A percentile compares a stretch with the other conserved stretches of the same genome.
These are phyloP conservation scores for Crenuchus spilurus DNA, from an alignment of 2,797 vertebrate species.

Conservation along the genomic window DNA sequence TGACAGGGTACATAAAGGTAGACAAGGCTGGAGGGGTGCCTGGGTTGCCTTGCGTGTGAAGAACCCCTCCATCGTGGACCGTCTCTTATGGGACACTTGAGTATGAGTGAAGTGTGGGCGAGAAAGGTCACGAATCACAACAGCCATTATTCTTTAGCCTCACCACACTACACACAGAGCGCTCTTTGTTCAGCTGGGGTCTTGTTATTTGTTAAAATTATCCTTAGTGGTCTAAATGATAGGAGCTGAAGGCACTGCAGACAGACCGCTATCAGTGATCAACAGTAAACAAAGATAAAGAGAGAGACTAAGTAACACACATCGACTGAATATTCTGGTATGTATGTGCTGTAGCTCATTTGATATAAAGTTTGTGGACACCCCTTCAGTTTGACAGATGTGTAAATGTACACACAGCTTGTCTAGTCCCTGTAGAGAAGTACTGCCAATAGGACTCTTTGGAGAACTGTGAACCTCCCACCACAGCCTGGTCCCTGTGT, in stretches of 20 bases:
- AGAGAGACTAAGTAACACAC: not conserved
- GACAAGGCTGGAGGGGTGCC: conserved; percentile 2
- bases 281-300: conserved; percentile 2
- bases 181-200: conserved; percentile 23
- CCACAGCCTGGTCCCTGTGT: too few species aligned
- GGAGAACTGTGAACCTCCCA: too few species aligned
- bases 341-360: too few species aligned
- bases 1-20: conserved; percentile 16
- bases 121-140: conserved; percentile 74
- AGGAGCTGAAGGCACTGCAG: not conserved
- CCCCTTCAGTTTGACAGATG: too few species aligned
- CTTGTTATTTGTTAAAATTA: conserved; percentile 30
- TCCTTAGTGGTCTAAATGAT: conserved; percentile 15
- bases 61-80: conserved; percentile 66
- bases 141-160: conserved; percentile 69
- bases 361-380: too few species aligned
- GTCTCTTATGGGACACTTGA: conserved; percentile 71
- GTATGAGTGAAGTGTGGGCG: conserved; percentile 74
- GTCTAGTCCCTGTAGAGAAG: too few species aligned
- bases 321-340: not conserved
- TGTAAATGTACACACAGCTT: too few species aligned
- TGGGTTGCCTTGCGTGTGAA: conserved; percentile 49
- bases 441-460: too few species aligned
- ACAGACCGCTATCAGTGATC: not conserved
- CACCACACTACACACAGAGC: conserved; percentile 70